These are phyloP conservation scores for Strigamia crassipes DNA, from an alignment of 2,888 invertebrate species.

Conservation along the genomic window DNA sequence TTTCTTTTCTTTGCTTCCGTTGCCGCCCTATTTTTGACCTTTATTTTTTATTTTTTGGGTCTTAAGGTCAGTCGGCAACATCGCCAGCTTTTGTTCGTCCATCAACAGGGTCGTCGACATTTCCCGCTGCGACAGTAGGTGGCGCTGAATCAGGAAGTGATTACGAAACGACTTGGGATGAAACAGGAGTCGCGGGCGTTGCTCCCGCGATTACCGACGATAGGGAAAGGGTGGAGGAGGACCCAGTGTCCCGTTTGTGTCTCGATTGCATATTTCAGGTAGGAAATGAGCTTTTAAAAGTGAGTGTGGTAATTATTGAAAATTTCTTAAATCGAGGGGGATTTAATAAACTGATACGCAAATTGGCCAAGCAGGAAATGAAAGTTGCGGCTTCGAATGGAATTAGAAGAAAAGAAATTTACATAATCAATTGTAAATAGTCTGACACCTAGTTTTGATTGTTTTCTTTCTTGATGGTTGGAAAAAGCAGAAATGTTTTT, in stretches of 20 bases:
- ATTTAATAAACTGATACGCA: neutral
- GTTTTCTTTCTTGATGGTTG: too few species aligned
- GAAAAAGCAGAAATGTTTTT: too few species aligned
- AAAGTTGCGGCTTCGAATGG: too few species aligned
- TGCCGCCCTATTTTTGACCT: neutral
- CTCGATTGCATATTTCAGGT: constrained; percentile 18
- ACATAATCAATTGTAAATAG: neutral
- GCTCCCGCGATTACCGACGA: neutral
- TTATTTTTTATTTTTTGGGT: neutral
- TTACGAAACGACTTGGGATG: neutral
- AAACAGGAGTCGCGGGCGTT: neutral
- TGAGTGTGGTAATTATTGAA: neutral
- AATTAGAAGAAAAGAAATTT: neutral
- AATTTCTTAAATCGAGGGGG: too few species aligned
- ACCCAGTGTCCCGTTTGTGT: neutral
- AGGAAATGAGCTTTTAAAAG: neutral
- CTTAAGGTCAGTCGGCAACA: constrained; percentile 19
- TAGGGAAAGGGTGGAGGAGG: neutral
- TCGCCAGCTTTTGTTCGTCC: constrained; percentile 15
- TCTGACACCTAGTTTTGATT: too few species aligned
- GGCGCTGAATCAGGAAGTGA: constrained; percentile 18
- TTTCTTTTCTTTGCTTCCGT: neutral
- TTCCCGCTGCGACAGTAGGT: neutral
- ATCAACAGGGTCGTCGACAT: constrained; percentile 12
- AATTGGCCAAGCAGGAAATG: constrained; percentile 22